A percentile compares a stretch with the other conserved stretches of the same genome.
Conservation (phyloP, 2,113 vertebrate genomes). For the Mesembrinibis cayennensis region DNA sequence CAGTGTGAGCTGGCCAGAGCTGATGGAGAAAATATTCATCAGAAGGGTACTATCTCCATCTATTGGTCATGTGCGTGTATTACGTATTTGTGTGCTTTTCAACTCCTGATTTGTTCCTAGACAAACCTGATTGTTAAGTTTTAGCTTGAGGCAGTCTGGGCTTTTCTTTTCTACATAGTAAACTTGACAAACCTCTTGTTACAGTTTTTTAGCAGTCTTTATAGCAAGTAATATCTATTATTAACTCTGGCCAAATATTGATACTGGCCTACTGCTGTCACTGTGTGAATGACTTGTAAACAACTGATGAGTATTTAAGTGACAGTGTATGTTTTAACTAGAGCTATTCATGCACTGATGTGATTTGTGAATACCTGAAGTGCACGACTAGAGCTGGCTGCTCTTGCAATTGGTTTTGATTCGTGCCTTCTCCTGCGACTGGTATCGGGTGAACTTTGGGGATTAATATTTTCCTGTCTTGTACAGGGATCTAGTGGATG, state of each 20-base stretch:
- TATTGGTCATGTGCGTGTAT: slow-evolving; percentile 4
- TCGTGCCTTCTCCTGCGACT: not conserved
- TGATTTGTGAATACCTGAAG: not conserved
- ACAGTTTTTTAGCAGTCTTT: not conserved
- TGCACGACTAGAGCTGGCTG: not conserved
- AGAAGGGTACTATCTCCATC: slow-evolving; percentile 55
- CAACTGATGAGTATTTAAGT: not conserved
- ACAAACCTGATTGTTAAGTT: not conserved
- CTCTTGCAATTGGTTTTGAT: not conserved
- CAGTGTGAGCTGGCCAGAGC: slow-evolving; percentile 29
- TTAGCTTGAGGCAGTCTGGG: not conserved
- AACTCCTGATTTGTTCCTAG: not conserved
- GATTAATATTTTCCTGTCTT: slow-evolving; percentile 13
- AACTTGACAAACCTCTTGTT: not conserved
- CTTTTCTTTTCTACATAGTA: not conserved
- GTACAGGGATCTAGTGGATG: slow-evolving; percentile 93
- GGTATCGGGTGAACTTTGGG: not conserved
- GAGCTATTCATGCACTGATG: not conserved
- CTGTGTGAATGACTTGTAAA: not conserved
- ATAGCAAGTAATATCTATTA: not conserved
- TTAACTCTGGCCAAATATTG: not conserved
- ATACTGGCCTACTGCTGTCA: not conserved
- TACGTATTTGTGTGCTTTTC: slow-evolving; percentile 6
- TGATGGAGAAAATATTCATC: slow-evolving; percentile 49
- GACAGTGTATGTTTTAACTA: not conserved